A percentile compares a stretch with the other conserved stretches of the same genome.
These are phyloP conservation scores for Tethea ocularis DNA, from an alignment of 2,888 invertebrate genomes.

Conservation along the genomic window DNA sequence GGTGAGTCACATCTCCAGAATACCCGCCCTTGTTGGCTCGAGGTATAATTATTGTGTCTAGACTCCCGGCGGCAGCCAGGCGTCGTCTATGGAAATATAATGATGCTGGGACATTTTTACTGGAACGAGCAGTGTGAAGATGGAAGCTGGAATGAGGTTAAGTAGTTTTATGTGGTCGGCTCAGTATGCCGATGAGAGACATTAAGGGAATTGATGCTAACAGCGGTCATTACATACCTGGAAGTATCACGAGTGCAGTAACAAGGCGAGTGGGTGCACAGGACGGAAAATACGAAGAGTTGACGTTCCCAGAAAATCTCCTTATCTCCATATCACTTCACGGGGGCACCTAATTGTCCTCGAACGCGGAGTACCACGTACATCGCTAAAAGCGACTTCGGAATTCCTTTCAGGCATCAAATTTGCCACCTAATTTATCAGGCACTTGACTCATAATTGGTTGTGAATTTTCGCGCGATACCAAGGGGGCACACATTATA, in stretches of 20 bases:
- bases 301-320: slow-evolving; percentile 64
- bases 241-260: slow-evolving; percentile 59
- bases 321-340: slow-evolving; percentile 81
- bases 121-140: slow-evolving; percentile 25
- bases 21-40: slow-evolving; percentile 70
- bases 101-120: slow-evolving; percentile 53
- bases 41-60: slow-evolving; percentile 79
- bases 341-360: slow-evolving; percentile 71
- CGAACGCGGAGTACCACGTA: slow-evolving; percentile 61
- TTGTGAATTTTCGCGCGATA: slow-evolving; percentile 81
- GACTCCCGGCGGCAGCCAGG: slow-evolving; percentile 74
- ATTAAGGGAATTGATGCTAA: background rate
- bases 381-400: slow-evolving; percentile 70
- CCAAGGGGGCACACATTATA: slow-evolving; percentile 81
- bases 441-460: slow-evolving; percentile 82
- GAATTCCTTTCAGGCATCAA: slow-evolving; percentile 76
- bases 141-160: slow-evolving; percentile 36
- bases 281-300: slow-evolving; percentile 78
- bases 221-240: slow-evolving; percentile 58
- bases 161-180: slow-evolving; percentile 23
- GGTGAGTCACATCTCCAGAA: slow-evolving; percentile 74
- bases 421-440: slow-evolving; percentile 76
- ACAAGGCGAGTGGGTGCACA: slow-evolving; percentile 68
- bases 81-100: slow-evolving; percentile 68
- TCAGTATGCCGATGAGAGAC: slow-evolving; percentile 24